Evolutionary conservation across 1,140 invertebrate genomes (phyloP), one percentile per base, ranked within the genome.

Genomic region (Zaprionus taronus): DNA sequence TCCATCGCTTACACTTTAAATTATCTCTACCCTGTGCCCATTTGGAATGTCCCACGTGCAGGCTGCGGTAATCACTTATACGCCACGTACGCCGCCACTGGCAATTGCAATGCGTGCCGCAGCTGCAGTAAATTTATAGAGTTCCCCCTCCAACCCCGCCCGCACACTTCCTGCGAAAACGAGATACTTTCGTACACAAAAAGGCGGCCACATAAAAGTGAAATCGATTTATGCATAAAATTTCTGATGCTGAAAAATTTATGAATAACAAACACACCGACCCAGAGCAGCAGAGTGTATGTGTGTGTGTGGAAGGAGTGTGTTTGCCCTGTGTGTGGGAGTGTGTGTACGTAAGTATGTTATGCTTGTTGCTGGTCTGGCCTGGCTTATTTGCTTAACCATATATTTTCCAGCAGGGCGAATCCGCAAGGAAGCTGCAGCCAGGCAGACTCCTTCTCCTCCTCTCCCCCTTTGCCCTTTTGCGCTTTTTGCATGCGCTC

Each of bases 161-260:
- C 28, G 2, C 1, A 2, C 2, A 2, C 7, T 28, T 28, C 28
- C 26, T 28, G 2, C n/a, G 34, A 24, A 31, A 24, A 47, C 41
- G 41, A 47, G 41, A 47, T 47, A 47, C 41, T 47, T 47, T 24
- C 38, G 9, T 24, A 65, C 51, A 47, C 58, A 72, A 44, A 44
- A 55, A 28, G 71, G 56, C 55, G 57, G 26, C 73, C 63, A 66
- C 77, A 81, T 75, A 85, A 83, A 82, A 87, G 77, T 76, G 68
- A 65, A 81, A 87, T 87, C 84, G 84, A 87, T 84, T 84, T 87
- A 90, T 90, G 84, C 81, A 87, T 84, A 79, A 87, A 89, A 78
- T 83, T 57, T 53, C 38, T 66, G 68, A 70, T 76, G 85, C 74
- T 72, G 68, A 62, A 64, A 79, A 79, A 87, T 89, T 65, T 89